These are phyloP conservation scores for Philonicus albiceps DNA, from an alignment of 2,888 invertebrate genomes.

Conservation along the genomic window DNA sequence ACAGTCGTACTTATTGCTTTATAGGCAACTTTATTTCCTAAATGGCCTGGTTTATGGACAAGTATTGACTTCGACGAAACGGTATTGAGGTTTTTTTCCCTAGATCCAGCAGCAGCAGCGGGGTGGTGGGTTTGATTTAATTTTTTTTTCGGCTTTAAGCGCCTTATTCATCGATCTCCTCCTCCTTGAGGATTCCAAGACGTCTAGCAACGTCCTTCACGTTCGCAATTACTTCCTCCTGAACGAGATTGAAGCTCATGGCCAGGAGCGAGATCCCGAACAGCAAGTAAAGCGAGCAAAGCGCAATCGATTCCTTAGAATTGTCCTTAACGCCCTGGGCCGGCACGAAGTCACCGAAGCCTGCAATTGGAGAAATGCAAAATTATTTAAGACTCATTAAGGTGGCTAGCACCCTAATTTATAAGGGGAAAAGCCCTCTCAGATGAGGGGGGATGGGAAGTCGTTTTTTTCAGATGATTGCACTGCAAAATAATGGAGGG, in stretches of 20 bases:
- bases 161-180: slow-evolving; percentile 66
- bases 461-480: neutral
- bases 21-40: slow-evolving; percentile 15
- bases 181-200: slow-evolving; percentile 86
- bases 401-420: neutral
- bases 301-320: slow-evolving; percentile 69
- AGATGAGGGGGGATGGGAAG: neutral
- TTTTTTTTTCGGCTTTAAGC: neutral
- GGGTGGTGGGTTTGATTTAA: neutral
- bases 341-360: slow-evolving; percentile 91
- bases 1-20: slow-evolving; percentile 7
- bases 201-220: slow-evolving; percentile 86
- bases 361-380: slow-evolving; percentile 50
- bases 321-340: slow-evolving; percentile 69
- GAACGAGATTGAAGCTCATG: slow-evolving; percentile 96
- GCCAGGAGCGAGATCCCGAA: slow-evolving; percentile 94
- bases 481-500: neutral
- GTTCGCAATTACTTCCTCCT: slow-evolving; percentile 90
- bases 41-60: slow-evolving; percentile 25
- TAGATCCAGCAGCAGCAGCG: neutral
- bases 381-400: slow-evolving; percentile 28
- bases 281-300: slow-evolving; percentile 90
- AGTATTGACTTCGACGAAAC: slow-evolving; percentile 21
- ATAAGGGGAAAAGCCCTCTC: too few species aligned
- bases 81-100: slow-evolving; percentile 1